These are phyloP conservation scores for Sylvietta virens DNA, from an alignment of 2,113 vertebrate species.

Conservation along the genomic window DNA sequence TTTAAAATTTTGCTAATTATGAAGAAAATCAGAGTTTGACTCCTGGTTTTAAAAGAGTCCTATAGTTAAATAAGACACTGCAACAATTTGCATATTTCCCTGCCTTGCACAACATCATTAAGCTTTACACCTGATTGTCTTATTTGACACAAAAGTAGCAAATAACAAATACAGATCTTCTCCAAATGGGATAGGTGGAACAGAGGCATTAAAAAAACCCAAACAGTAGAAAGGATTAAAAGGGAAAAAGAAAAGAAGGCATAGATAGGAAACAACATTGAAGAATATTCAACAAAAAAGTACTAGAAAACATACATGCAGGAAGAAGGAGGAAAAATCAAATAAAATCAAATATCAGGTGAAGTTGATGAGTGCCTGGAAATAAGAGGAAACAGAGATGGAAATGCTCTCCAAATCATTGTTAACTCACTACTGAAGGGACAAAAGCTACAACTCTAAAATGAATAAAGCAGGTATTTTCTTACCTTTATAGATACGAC, in stretches of 20 bases:
- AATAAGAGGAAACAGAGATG: not conserved
- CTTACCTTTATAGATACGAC: constrained; percentile 73
- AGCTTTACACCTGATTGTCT: not conserved
- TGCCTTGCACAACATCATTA: not conserved
- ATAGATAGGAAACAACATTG: not conserved
- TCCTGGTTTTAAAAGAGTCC: not conserved
- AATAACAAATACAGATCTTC: not conserved
- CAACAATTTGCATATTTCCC: not conserved
- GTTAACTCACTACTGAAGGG: not conserved
- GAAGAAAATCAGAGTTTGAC: not conserved
- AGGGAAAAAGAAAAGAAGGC: not conserved
- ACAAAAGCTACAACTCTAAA: not conserved
- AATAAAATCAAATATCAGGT: not conserved
- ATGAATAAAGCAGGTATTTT: not conserved
- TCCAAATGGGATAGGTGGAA: not conserved
- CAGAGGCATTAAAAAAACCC: not conserved
- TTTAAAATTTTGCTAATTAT: not conserved
- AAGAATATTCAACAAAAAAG: not conserved
- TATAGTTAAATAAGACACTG: not conserved
- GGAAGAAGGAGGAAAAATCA: not conserved
- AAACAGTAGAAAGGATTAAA: not conserved
- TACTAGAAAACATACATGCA: not conserved
- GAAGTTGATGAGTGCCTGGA: not conserved
- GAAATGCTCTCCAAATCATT: not conserved
- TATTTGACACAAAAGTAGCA: not conserved